Conservation (phyloP, 1,140 invertebrate genomes). For the Metopolophium dirhodum region DNA sequence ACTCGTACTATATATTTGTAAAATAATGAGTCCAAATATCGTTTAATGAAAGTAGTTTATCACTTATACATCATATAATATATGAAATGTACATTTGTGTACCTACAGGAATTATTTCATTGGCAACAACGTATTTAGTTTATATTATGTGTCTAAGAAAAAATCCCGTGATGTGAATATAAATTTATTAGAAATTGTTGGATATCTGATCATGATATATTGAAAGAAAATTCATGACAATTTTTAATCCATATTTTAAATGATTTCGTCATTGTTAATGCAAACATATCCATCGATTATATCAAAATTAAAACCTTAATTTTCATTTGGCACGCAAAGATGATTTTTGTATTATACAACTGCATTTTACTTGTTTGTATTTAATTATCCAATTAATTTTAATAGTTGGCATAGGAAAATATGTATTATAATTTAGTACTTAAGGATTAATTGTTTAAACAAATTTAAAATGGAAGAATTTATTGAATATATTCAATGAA, state of each 20-base stretch:
- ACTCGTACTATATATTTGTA: not conserved
- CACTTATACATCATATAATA: not conserved
- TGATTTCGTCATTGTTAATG: too few species aligned
- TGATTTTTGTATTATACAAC: not conserved
- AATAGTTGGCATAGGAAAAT: not conserved
- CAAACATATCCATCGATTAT: too few species aligned
- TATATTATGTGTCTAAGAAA: not conserved
- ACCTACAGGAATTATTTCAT: not conserved
- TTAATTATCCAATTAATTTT: too few species aligned
- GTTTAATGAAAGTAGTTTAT: not conserved
- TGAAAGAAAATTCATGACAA: not conserved
- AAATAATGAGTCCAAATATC: not conserved
- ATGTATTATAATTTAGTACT: not conserved
- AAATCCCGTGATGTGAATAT: not conserved
- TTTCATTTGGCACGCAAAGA: not conserved
- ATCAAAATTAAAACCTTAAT: not conserved
- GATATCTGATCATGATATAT: not conserved
- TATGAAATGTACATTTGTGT: not conserved
- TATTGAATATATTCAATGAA: not conserved
- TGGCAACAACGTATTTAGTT: not conserved
- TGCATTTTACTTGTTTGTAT: not conserved
- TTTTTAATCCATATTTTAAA: not conserved
- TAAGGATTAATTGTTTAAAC: not conserved
- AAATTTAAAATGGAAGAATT: not conserved
- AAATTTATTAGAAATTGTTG: not conserved